Evolutionary conservation across 2,113 vertebrate species (phyloP).

Genomic region (Anseranas semipalmata): DNA sequence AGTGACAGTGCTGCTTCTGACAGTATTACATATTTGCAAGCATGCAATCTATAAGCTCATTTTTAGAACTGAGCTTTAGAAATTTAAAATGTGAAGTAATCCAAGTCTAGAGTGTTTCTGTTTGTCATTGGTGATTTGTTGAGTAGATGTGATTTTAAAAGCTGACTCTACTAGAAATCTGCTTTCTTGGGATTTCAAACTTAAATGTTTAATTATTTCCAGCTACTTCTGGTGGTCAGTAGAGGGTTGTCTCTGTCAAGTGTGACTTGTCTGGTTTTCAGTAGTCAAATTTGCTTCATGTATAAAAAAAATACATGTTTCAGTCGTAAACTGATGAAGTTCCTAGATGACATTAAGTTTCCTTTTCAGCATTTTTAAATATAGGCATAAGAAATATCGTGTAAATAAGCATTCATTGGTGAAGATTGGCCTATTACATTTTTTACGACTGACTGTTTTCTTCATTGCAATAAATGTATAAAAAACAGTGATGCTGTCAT

Average conservation of each 20-base stretch:
- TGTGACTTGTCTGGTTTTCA: background rate
- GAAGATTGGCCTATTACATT: background rate
- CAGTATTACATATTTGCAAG: background rate
- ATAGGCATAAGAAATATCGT: background rate
- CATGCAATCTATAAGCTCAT: background rate
- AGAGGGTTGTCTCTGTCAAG: background rate
- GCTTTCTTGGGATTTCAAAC: background rate
- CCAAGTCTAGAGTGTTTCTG: background rate
- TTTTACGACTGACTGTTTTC: background rate
- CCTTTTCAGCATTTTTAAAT: background rate
- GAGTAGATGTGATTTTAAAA: background rate
- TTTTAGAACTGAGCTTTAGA: background rate
- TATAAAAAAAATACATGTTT: background rate
- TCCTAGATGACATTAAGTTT: background rate
- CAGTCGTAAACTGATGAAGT: background rate
- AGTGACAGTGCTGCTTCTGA: background rate
- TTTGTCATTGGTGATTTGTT: background rate
- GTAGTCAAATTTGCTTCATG: background rate
- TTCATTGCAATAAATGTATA: background rate
- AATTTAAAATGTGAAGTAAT: background rate
- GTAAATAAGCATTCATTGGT: background rate
- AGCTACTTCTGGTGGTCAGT: background rate
- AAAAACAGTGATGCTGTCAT: slow-evolving; percentile 31
- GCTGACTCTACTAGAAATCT: background rate
- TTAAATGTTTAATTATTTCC: background rate